Evolutionary conservation across 2,113 vertebrate species (phyloP).

Genomic region (Sciurus niger): DNA sequence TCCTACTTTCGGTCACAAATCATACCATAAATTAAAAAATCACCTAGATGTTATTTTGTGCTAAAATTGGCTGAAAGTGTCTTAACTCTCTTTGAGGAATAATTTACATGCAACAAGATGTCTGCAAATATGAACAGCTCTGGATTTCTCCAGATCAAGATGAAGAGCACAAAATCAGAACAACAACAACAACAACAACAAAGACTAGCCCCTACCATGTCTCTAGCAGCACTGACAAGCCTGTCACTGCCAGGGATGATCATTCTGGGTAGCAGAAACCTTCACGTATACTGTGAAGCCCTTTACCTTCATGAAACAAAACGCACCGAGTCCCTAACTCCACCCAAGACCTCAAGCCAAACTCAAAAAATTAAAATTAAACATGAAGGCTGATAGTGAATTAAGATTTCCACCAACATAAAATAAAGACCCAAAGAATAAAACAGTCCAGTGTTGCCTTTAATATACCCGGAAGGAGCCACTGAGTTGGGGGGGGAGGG

Average conservation of each 20-base stretch:
- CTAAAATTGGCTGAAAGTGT: not conserved
- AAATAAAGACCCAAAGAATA: slow-evolving; percentile 40
- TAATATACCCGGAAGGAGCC: not conserved
- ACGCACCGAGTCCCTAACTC: not conserved
- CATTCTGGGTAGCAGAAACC: not conserved
- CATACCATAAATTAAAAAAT: not conserved
- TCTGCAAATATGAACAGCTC: not conserved
- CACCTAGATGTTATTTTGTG: not conserved
- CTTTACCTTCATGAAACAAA: not conserved
- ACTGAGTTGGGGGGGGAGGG: slow-evolving; percentile 12
- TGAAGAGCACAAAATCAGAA: not conserved
- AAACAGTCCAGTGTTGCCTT: slow-evolving; percentile 6
- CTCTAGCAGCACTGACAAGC: not conserved
- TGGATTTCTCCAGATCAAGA: slow-evolving; percentile 2
- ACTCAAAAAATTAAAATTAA: not conserved
- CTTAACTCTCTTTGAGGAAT: not conserved
- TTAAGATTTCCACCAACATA: slow-evolving; percentile 46
- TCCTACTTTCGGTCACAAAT: slow-evolving; percentile 9
- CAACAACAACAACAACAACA: not conserved
- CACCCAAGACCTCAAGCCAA: not conserved
- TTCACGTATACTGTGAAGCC: not conserved
- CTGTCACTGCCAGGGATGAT: fast-evolving
- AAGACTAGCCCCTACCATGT: not conserved
- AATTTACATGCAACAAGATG: slow-evolving; percentile 28
- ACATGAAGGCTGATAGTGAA: slow-evolving; percentile 16